Evolutionary conservation across 1,140 invertebrate species (phyloP).

Genomic region (Drosophila nigromelanica): DNA sequence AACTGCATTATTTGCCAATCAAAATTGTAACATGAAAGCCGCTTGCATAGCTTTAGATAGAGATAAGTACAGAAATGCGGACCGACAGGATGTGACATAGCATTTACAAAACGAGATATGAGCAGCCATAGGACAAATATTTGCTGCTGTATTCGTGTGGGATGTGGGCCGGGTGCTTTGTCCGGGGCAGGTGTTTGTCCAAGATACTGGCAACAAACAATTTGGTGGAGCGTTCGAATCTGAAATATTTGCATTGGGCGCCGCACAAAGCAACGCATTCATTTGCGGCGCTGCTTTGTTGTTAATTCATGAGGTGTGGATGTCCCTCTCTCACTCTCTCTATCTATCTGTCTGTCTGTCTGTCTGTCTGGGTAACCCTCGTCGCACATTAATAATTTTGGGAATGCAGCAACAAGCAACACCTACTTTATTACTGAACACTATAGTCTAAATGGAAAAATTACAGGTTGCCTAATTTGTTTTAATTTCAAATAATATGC

Average conservation of each 20-base stretch:
- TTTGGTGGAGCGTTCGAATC: too few relatives aligned
- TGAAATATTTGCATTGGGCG: too few relatives aligned
- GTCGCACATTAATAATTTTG: constrained; percentile 57
- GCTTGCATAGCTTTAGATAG: constrained; percentile 33
- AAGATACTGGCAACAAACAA: constrained; percentile 24
- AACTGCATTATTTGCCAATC: constrained; percentile 75
- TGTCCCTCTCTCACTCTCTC: not conserved
- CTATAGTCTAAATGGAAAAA: constrained; percentile 78
- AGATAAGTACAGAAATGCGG: constrained; percentile 22
- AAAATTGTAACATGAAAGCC: constrained; percentile 53
- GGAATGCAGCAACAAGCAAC: constrained; percentile 40
- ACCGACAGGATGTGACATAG: constrained; percentile 38
- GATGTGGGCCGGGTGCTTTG: not conserved
- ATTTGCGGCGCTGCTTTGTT: constrained; percentile 71
- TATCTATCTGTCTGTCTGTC: not conserved
- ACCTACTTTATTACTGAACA: constrained; percentile 83
- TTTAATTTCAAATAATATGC: constrained; percentile 82
- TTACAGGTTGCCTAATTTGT: constrained; percentile 83
- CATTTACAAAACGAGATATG: constrained; percentile 19
- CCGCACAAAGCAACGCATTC: constrained; percentile 67
- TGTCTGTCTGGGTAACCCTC: not conserved
- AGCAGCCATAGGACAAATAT: constrained; percentile 23
- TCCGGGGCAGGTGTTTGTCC: constrained; percentile 54
- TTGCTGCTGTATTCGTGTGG: not conserved
- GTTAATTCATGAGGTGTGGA: constrained; percentile 80